These are phyloP conservation scores for Myripristis jacobus DNA, from an alignment of 2,797 vertebrate species.

Conservation along the genomic window DNA sequence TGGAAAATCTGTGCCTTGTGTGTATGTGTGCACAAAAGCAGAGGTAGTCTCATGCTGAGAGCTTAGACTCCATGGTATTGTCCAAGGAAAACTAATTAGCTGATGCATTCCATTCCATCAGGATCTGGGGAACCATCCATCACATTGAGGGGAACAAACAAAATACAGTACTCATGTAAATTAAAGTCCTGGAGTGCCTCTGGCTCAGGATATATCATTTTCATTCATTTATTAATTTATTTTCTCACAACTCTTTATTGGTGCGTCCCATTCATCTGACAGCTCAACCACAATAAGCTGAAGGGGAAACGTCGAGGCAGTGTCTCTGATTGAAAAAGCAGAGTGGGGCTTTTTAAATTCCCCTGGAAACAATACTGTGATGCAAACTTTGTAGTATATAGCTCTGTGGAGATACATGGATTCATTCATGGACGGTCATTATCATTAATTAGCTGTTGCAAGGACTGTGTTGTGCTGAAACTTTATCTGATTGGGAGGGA, in stretches of 20 bases:
- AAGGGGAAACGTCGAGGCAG: slow-evolving; percentile 47
- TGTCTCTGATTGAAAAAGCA: slow-evolving; percentile 30
- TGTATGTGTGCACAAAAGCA: slow-evolving; percentile 15
- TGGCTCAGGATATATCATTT: slow-evolving; percentile 71
- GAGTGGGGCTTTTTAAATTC: slow-evolving; percentile 8
- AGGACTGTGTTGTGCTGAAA: neutral
- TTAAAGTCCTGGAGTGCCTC: slow-evolving; percentile 71
- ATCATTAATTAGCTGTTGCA: slow-evolving; percentile 7
- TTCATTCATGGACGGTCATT: slow-evolving; percentile 1
- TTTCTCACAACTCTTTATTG: slow-evolving; percentile 63
- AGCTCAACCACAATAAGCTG: slow-evolving; percentile 33
- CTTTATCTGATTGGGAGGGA: neutral
- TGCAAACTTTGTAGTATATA: neutral
- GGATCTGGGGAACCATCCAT: slow-evolving; percentile 76
- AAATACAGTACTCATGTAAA: slow-evolving; percentile 82
- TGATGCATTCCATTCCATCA: slow-evolving; percentile 84
- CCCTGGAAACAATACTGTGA: slow-evolving; percentile 21
- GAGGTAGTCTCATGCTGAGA: slow-evolving; percentile 34
- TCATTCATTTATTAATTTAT: slow-evolving; percentile 73
- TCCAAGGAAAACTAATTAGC: slow-evolving; percentile 82
- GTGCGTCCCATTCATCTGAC: slow-evolving; percentile 33
- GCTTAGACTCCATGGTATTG: slow-evolving; percentile 60
- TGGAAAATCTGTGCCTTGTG: neutral
- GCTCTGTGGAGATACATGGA: neutral
- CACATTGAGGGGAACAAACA: slow-evolving; percentile 74